Evolutionary conservation across 1,140 invertebrate genomes (phyloP), one percentile per base, ranked within the genome.

Genomic region (Neodiprion pinetum): DNA sequence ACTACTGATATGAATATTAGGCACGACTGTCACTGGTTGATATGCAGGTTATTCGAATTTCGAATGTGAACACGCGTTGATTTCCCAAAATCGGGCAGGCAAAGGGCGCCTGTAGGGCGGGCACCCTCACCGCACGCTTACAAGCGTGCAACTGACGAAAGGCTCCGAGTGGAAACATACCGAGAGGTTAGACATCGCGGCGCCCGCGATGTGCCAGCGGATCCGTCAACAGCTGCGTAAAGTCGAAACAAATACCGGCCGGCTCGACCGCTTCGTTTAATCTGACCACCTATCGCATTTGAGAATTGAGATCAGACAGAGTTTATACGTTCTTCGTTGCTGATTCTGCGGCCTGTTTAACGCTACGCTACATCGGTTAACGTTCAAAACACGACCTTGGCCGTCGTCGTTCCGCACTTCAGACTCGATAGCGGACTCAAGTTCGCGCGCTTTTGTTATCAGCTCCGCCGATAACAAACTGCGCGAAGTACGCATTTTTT

Each of bases 71-170:
- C 12, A 71, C 12, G 10, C 12, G 12, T 28, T 50, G 40, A 48
- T 49, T 53, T 17, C 61, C 9, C 47, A 23, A 73, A 23, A 66
- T 49, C 9, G 67, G 67, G 12, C 40, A 23, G 21, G 5, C 5
- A 11, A 21, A 12, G 67, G 67, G 67, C 11, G 67, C 21, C 67
- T 69, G 11, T 61, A 8, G 53, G 17, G 47, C 74, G 78, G 71
- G 76, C 80, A 79, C 77, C 80, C 79, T 81, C 67, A 75, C 76
- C 73, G 71, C 70, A 77, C 75, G 79, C 81, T 77, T 80, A 78
- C 81, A 76, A 77, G 76, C 71, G 74, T 75, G 71, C 50, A 72
- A 82, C 81, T 82, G 81, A 77, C 14, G 67, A 17, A 21, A 69
- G 21, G 67, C 40, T 69, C 67, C 11, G 67, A 7, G 40, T 47